Evolutionary conservation across 2,888 invertebrate species (phyloP).

Genomic region (Belgica antarctica): DNA sequence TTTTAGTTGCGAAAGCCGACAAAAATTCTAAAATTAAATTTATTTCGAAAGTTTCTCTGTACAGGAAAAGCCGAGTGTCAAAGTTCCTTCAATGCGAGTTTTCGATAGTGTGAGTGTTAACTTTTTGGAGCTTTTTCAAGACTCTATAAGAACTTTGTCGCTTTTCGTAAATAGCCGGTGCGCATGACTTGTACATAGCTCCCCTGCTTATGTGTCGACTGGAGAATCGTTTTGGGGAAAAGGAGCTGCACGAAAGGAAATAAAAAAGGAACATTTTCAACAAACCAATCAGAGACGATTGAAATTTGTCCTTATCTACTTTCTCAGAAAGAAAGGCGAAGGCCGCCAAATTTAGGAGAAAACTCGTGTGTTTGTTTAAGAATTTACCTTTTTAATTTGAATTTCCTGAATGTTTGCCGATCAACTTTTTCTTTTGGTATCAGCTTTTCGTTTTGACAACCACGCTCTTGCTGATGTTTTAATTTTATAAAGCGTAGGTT

Average conservation of each 20-base stretch:
- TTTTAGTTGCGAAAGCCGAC: neutral
- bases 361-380: too few species aligned
- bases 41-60: too few species aligned
- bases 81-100: neutral
- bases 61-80: neutral
- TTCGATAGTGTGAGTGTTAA: constrained; percentile 35
- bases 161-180: constrained; percentile 31
- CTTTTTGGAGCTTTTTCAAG: constrained; percentile 38
- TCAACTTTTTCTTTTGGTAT: too few species aligned
- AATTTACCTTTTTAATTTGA: too few species aligned
- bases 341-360: too few species aligned
- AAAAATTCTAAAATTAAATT: neutral
- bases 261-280: constrained; percentile 28
- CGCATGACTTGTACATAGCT: constrained; percentile 36
- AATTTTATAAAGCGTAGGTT: too few species aligned
- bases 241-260: constrained; percentile 35
- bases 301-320: constrained; percentile 34
- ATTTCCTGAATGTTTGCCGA: too few species aligned
- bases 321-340: constrained; percentile 11
- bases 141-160: constrained; percentile 19
- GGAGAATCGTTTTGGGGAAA: constrained; percentile 37
- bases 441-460: too few species aligned
- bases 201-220: constrained; percentile 13
- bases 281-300: constrained; percentile 39
- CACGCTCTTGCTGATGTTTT: too few species aligned